Conservation (phyloP, 1,140 invertebrate species). For the Araneus ventricosus region DNA sequence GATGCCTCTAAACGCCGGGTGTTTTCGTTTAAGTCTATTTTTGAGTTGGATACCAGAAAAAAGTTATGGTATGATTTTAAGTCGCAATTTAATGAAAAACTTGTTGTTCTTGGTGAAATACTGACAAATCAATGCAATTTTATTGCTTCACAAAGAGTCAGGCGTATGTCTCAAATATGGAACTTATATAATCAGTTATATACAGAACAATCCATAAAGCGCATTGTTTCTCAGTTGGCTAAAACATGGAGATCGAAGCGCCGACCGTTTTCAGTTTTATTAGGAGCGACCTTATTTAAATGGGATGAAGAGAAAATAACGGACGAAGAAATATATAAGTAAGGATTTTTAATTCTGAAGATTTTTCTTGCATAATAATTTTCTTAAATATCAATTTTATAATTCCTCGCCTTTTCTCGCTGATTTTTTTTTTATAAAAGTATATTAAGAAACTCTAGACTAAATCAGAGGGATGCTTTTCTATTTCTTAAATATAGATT, state of each 20-base stretch:
- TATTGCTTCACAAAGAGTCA: constrained; percentile 77
- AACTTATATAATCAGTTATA: constrained; percentile 78
- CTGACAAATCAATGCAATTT: constrained; percentile 78
- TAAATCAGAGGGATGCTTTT: no score
- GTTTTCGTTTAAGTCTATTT: constrained; percentile 60
- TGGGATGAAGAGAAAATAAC: constrained; percentile 79
- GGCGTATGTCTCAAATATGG: constrained; percentile 78
- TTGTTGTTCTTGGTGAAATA: constrained; percentile 76
- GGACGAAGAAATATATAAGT: constrained; percentile 78
- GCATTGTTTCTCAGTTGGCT: constrained; percentile 76
- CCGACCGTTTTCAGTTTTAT: constrained; percentile 75
- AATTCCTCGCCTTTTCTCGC: no score
- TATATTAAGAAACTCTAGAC: no score
- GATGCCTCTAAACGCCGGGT: neutral
- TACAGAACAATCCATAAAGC: constrained; percentile 76
- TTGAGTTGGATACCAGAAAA: constrained; percentile 56
- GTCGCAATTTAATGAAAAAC: constrained; percentile 70
- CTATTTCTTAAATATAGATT: no score
- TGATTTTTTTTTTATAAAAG: no score
- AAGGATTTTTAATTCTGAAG: neutral
- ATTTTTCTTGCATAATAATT: no score
- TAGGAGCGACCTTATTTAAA: constrained; percentile 78
- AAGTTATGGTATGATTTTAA: constrained; percentile 63
- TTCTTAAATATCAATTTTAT: no score
- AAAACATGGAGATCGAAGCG: constrained; percentile 71